Evolutionary conservation across 2,797 vertebrate genomes (phyloP).

Genomic region (Gymnodraco acuticeps): DNA sequence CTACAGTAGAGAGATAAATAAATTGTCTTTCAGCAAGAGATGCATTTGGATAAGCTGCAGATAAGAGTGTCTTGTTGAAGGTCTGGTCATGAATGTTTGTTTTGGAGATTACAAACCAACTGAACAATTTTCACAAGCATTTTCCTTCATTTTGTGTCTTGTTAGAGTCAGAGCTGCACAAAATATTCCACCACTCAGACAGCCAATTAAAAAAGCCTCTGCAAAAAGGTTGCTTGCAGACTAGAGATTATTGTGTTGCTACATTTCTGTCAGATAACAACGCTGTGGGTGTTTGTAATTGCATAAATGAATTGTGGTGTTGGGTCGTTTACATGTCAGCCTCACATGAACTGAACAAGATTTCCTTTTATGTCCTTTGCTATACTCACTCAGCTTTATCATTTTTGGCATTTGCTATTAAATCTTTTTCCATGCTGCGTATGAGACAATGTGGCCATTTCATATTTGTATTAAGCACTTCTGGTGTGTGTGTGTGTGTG

Average conservation of each 20-base stretch:
- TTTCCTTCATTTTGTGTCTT: slow-evolving; percentile 29
- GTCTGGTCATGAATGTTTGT: slow-evolving; percentile 21
- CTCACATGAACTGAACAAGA: background rate
- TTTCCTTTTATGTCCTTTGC: background rate
- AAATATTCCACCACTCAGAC: slow-evolving; percentile 30
- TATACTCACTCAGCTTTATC: background rate
- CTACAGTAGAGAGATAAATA: background rate
- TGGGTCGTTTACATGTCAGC: background rate
- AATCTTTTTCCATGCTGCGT: background rate
- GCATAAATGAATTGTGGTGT: background rate
- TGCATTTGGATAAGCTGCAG: background rate
- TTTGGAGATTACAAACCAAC: slow-evolving; percentile 13
- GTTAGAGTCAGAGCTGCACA: slow-evolving; percentile 24
- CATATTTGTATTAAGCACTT: background rate
- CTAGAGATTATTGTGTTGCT: background rate
- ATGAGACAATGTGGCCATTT: background rate
- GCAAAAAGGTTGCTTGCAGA: background rate
- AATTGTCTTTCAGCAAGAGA: background rate
- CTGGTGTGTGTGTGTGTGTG: no score
- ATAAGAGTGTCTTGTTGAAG: background rate
- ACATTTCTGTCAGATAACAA: slow-evolving; percentile 7
- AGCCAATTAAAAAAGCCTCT: slow-evolving; percentile 53
- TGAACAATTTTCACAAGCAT: slow-evolving; percentile 38
- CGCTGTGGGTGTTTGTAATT: background rate
- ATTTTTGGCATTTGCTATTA: background rate